Percentiles rank a stretch among this genome's conserved stretches.
These are phyloP conservation scores for Nansenia antarctica DNA, from an alignment of 2,113 vertebrate species.

Conservation along the genomic window DNA sequence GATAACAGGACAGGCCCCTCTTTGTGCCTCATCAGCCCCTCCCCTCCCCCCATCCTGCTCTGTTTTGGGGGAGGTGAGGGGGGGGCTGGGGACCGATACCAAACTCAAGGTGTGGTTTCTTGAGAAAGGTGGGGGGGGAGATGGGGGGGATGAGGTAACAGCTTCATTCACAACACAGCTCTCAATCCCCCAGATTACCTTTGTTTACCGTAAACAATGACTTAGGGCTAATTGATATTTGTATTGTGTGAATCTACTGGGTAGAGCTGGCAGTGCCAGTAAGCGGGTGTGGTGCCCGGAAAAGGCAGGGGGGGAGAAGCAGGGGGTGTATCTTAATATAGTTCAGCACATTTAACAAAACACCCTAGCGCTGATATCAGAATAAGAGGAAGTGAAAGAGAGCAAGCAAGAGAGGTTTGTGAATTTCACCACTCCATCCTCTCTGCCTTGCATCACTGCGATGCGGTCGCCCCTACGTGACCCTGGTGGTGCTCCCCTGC, in stretches of 20 bases:
- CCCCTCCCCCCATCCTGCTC: constrained; percentile 26
- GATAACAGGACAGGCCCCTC: constrained; percentile 25
- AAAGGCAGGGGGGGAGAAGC: constrained; percentile 12
- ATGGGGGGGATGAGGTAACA: neutral
- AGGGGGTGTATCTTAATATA: constrained; percentile 5
- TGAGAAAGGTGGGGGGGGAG: neutral
- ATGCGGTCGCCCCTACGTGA: neutral
- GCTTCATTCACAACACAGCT: too few relatives aligned
- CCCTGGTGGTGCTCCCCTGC: neutral
- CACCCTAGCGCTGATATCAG: constrained; percentile 6
- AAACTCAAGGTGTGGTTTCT: constrained; percentile 27
- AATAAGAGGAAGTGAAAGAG: constrained; percentile 62
- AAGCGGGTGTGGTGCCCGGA: constrained; percentile 42
- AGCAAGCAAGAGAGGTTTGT: constrained; percentile 12
- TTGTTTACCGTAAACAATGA: constrained; percentile 38
- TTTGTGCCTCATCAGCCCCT: constrained; percentile 15
- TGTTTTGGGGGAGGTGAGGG: constrained; percentile 22
- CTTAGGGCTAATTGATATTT: constrained; percentile 29
- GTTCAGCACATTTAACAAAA: constrained; percentile 6
- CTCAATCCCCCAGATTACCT: neutral
- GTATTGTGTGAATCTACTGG: constrained; percentile 24
- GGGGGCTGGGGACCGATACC: constrained; percentile 32
- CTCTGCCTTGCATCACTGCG: neutral
- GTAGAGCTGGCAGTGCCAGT: constrained; percentile 14
- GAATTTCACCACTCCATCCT: neutral